Conservation (phyloP, 2,888 invertebrate species). For the Lithophane socia region DNA sequence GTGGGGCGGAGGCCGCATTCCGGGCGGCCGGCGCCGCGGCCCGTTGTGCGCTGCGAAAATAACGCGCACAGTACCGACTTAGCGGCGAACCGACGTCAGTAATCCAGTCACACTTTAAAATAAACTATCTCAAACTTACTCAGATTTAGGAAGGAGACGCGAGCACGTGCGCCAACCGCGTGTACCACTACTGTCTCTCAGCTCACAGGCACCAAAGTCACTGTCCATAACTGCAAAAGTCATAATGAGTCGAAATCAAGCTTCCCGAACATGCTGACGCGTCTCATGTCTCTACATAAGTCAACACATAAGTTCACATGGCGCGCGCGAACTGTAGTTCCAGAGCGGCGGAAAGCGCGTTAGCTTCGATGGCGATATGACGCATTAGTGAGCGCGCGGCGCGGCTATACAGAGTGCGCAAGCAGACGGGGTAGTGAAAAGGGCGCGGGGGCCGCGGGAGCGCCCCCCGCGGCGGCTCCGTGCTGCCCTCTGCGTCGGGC, state of each 20-base stretch:
- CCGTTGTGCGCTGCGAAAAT: constrained; percentile 83
- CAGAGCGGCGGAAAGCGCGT: constrained; percentile 79
- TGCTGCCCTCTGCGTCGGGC: constrained; percentile 89
- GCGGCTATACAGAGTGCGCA: constrained; percentile 85
- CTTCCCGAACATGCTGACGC: constrained; percentile 60
- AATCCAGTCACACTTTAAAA: constrained; percentile 86
- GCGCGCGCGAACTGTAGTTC: constrained; percentile 83
- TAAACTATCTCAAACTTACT: constrained; percentile 87
- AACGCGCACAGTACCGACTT: constrained; percentile 80
- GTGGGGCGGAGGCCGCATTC: constrained; percentile 88
- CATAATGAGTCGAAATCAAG: constrained; percentile 54
- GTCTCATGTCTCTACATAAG: constrained; percentile 71
- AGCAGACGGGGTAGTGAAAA: constrained; percentile 80
- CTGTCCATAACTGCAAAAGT: constrained; percentile 77
- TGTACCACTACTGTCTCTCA: constrained; percentile 76
- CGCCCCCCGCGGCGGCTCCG: constrained; percentile 81
- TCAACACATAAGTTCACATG: constrained; percentile 88
- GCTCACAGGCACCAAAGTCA: constrained; percentile 82
- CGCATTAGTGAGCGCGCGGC: constrained; percentile 90
- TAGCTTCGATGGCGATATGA: constrained; percentile 85
- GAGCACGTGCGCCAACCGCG: constrained; percentile 86
- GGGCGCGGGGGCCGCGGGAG: constrained; percentile 77
- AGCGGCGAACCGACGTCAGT: constrained; percentile 76
- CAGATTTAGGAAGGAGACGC: constrained; percentile 74
- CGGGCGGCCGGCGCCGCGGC: constrained; percentile 81